These are phyloP conservation scores for Bhutanitis thaidina DNA, from an alignment of 2,888 invertebrate genomes.

Conservation along the genomic window DNA sequence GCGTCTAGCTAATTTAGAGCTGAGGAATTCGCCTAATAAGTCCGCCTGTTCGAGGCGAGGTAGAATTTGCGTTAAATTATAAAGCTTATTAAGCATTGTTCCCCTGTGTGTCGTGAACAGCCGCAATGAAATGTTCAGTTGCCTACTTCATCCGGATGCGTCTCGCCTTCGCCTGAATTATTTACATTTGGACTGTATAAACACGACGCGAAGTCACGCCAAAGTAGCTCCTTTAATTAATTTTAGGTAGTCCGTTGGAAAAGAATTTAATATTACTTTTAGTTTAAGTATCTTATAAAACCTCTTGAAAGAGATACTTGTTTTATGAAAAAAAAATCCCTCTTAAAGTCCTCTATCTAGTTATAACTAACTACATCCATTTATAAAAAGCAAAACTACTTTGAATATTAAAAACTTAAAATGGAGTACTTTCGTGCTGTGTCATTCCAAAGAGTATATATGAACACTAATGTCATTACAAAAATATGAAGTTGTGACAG, in stretches of 20 bases:
- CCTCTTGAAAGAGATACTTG: too few species aligned
- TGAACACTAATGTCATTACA: too few species aligned
- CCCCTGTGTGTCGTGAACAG: constrained; percentile 65
- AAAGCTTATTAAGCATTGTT: constrained; percentile 72
- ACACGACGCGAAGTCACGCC: constrained; percentile 25
- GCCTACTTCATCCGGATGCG: constrained; percentile 36
- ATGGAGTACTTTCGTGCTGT: too few species aligned
- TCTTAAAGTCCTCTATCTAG: too few species aligned
- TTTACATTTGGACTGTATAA: constrained; percentile 39
- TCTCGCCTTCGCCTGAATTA: constrained; percentile 41
- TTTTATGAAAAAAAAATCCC: too few species aligned
- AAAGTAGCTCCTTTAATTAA: constrained; percentile 46
- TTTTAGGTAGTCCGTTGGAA: constrained; percentile 12
- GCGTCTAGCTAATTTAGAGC: constrained; percentile 39
- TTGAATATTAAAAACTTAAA: too few species aligned
- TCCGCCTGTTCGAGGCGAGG: constrained; percentile 43
- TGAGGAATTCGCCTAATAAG: constrained; percentile 53
- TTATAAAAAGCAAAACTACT: too few species aligned
- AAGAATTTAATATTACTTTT: background rate
- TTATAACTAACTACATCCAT: too few species aligned
- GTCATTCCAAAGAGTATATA: too few species aligned
- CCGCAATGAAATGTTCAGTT: constrained; percentile 55
- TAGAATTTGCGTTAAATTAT: constrained; percentile 67
- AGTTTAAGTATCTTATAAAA: too few species aligned
- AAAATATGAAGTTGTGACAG: too few species aligned